Conservation (phyloP, 2,113 vertebrate genomes). For the Cacatua alba region DNA sequence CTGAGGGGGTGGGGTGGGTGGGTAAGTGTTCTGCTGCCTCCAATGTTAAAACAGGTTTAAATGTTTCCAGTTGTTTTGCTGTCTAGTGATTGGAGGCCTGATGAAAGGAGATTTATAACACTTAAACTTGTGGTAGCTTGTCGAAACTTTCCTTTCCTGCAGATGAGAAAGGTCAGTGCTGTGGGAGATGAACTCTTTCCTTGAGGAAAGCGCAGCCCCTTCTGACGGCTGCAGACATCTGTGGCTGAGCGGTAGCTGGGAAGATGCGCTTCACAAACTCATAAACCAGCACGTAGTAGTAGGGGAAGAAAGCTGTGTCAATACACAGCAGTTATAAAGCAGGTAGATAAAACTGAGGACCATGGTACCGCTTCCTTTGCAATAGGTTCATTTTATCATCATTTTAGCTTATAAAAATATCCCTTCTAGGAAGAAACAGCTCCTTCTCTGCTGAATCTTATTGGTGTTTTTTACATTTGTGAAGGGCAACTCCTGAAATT, state of each 20-base stretch:
- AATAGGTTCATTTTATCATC: neutral
- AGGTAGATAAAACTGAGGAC: neutral
- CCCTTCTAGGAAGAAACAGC: neutral
- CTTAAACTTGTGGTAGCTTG: conserved; percentile 2
- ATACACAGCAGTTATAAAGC: neutral
- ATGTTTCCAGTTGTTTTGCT: conserved; percentile 21
- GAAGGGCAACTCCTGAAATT: neutral
- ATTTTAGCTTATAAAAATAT: neutral
- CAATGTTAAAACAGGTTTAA: conserved; percentile 25
- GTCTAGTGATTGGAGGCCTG: neutral
- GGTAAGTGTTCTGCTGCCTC: neutral
- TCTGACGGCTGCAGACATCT: neutral
- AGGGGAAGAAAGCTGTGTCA: neutral
- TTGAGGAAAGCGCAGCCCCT: neutral
- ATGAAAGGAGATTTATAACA: conserved; percentile 39
- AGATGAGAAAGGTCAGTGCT: neutral
- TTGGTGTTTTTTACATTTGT: neutral
- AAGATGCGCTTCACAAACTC: neutral
- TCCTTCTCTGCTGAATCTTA: neutral
- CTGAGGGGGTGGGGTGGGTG: neutral
- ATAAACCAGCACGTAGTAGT: neutral
- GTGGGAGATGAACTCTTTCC: neutral
- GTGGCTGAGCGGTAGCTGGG: neutral
- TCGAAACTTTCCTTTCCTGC: neutral
- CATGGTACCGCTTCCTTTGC: neutral